Evolutionary conservation across 2,797 vertebrate species (phyloP).

Genomic region (Cirrhinus molitorella): DNA sequence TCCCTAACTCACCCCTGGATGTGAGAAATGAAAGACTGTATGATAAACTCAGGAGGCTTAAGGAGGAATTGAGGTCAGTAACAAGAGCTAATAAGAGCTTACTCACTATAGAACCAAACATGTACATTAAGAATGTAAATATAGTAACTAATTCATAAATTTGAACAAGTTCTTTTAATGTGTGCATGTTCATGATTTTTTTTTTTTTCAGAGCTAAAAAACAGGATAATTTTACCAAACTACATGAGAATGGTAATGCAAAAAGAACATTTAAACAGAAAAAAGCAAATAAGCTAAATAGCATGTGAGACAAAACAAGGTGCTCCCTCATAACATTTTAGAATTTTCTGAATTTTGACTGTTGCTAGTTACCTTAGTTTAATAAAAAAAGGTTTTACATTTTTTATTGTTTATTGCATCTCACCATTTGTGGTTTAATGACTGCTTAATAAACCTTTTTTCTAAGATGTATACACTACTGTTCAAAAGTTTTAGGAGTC

Average conservation of each 20-base stretch:
- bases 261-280: conserved; percentile 12
- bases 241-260: background rate
- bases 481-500: background rate
- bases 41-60: conserved; percentile 78
- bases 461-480: background rate
- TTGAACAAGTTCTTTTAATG: background rate
- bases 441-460: background rate
- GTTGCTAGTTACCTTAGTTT: background rate
- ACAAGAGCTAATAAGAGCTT: background rate
- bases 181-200: background rate
- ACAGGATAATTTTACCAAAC: background rate
- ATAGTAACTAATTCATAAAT: background rate
- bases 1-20: conserved; percentile 84
- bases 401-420: background rate
- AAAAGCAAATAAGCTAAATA: conserved; percentile 4
- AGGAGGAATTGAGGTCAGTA: conserved; percentile 75
- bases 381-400: background rate
- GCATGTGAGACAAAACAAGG: conserved; percentile 5
- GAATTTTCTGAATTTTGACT: background rate
- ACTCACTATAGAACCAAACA: too few relatives aligned
- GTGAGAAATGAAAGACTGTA: conserved; percentile 85
- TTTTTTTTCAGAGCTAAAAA: conserved; percentile 15
- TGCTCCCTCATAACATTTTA: background rate
- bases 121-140: background rate
- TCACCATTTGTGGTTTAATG: background rate